phyloP scores from a whole-genome alignment of 2,113 vertebrate species.

The Solenodon paradoxus region DNA sequence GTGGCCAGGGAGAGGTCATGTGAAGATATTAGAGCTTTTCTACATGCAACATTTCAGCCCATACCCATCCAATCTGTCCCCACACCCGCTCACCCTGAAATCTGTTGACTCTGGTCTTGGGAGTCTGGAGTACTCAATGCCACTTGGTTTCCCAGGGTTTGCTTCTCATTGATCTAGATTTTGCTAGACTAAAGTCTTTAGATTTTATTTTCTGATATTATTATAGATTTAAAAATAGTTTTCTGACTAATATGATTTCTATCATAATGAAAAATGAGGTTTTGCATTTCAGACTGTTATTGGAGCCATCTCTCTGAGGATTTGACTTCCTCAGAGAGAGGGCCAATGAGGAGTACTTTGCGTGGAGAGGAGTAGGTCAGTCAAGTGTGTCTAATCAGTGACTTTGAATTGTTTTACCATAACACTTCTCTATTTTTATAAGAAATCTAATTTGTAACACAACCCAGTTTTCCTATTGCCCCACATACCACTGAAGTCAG shows the following conservation, averaged over 20 bases:
- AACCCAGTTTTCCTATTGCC: neutral
- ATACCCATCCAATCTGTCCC: too few species aligned
- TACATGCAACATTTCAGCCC: neutral
- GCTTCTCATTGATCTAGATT: neutral
- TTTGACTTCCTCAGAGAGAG: neutral
- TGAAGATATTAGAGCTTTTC: neutral
- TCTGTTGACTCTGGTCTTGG: fast-evolving
- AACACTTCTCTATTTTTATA: neutral
- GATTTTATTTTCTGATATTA: neutral
- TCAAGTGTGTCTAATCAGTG: neutral
- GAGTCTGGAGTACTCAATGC: fast-evolving
- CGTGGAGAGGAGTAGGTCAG: neutral
- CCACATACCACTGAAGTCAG: fast-evolving
- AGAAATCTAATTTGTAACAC: neutral
- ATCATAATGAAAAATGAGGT: neutral
- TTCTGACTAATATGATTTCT: neutral
- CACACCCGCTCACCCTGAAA: fast-evolving
- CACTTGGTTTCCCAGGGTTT: fast-evolving
- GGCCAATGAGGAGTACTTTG: neutral
- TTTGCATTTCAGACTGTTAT: neutral
- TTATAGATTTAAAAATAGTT: neutral
- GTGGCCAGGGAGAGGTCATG: too few species aligned
- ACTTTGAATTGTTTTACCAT: neutral
- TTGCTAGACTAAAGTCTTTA: neutral
- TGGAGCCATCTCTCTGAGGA: neutral